phyloP scores from a whole-genome alignment of 2,888 invertebrate species.

The Cephalotes varians region DNA sequence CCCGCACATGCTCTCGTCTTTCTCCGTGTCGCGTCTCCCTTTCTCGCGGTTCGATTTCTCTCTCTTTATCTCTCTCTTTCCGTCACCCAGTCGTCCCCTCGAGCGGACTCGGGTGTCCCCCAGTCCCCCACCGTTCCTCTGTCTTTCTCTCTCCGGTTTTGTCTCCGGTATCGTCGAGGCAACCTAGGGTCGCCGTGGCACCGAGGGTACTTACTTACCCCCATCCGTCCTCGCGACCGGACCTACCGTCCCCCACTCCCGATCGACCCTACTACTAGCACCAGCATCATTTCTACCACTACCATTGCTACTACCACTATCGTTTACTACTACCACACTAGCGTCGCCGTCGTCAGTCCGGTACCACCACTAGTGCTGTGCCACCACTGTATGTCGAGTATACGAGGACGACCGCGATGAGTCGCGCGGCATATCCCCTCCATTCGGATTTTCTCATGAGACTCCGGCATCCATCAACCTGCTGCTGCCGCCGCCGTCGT shows the following conservation, averaged over 20 bases:
- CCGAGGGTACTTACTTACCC: constrained; percentile 72
- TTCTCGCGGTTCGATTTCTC: constrained; percentile 45
- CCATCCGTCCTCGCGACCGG: constrained; percentile 55
- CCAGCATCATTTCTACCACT: constrained; percentile 84
- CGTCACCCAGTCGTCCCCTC: constrained; percentile 42
- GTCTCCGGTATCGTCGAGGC: constrained; percentile 64
- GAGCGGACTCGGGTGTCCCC: constrained; percentile 48
- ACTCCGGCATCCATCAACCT: constrained; percentile 79
- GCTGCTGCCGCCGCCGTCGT: constrained; percentile 77
- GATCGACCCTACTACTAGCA: constrained; percentile 47
- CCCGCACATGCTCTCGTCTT: constrained; percentile 36
- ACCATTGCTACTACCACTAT: constrained; percentile 77
- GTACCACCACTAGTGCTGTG: constrained; percentile 34
- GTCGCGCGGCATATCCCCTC: constrained; percentile 86
- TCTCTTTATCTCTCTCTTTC: constrained; percentile 25
- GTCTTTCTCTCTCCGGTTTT: constrained; percentile 44
- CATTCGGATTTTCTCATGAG: constrained; percentile 80
- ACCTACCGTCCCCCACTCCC: constrained; percentile 67
- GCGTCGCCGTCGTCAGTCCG: constrained; percentile 36
- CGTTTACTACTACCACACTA: constrained; percentile 53
- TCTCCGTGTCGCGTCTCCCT: constrained; percentile 41
- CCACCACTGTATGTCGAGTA: constrained; percentile 22
- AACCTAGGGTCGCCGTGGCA: constrained; percentile 71
- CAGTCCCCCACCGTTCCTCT: constrained; percentile 4
- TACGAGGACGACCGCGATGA: constrained; percentile 85